Base-by-base conservation (phyloP, 2,113 vertebrate genomes). In the Vidua chalybeata region DNA sequence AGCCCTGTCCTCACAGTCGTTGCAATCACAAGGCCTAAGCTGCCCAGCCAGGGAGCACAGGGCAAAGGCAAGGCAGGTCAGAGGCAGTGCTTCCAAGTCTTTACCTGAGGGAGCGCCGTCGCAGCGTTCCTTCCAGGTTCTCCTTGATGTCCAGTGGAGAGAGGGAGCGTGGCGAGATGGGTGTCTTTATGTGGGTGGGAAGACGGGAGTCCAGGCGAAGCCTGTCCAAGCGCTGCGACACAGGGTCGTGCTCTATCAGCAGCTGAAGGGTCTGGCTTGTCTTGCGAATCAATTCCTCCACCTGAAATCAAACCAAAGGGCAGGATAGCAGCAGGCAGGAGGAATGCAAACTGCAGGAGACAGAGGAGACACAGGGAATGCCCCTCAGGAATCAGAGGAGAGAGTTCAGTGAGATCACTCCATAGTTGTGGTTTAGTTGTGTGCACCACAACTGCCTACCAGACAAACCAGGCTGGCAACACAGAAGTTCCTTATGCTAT, bases 261-360 rank as follows among this genome's bases (percentile, higher is more conserved):
- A 99, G 98, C 98, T 99, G 99, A 62, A 99, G 98, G 0, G 99
- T 98, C 96, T 99, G 99, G 97, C 98, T 99, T 15, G 99, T 99
- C 94, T 98, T 97, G 96, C 98, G 98, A 93, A 99, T 98, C 20
- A 99, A 96, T 37, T 99, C 98, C 84, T 99, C 98, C 91, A 99
- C 99, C 99, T 99, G 91, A 31, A 95, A 9, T 22, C 48, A 94
- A 71, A 89, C 45, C 83, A 78, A 68, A 96, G 67, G 59, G 63
- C 55, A 78, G 51, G 56, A 46, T 54, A 43, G 90, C 35, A 69
- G 30, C 48, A 67, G 14, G 21, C 19, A 69, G 39, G 39, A 82
- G 54, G 27, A 55, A 67, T 15, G 15, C 35, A 63, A 39, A 37
- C 7, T 35, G 35, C 67, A 69, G 67, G n/a, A 48, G 20, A 52